Percentiles rank a stretch among this genome's conserved stretches.
Evolutionary conservation across 2,888 invertebrate species (phyloP).

Genomic region (Muschampia plurimacula): DNA sequence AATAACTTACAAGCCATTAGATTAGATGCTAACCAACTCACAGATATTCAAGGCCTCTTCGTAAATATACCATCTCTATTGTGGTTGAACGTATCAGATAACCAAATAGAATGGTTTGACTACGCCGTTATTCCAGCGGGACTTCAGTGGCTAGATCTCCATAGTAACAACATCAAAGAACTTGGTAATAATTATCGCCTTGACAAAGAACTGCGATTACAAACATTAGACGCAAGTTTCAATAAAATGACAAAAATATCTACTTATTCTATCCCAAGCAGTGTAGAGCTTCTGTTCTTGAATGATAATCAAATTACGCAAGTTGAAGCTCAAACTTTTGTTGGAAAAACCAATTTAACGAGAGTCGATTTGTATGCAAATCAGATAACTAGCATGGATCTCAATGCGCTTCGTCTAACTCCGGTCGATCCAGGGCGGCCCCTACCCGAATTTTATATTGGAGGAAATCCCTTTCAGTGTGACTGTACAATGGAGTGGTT

Average conservation of each 20-base stretch:
- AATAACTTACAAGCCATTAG: constrained; percentile 93
- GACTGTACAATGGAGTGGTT: constrained; percentile 98
- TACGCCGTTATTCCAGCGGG: constrained; percentile 93
- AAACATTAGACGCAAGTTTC: constrained; percentile 95
- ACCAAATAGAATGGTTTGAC: constrained; percentile 95
- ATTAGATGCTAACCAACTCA: constrained; percentile 93
- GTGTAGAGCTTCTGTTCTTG: constrained; percentile 93
- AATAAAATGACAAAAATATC: constrained; percentile 93
- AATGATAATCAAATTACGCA: constrained; percentile 95
- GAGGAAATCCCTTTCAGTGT: constrained; percentile 97
- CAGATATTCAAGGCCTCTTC: constrained; percentile 93
- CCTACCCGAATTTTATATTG: constrained; percentile 96
- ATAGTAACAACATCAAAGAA: constrained; percentile 93
- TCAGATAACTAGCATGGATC: constrained; percentile 95
- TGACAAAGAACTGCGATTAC: constrained; percentile 90
- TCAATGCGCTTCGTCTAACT: constrained; percentile 93
- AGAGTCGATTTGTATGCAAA: constrained; percentile 97
- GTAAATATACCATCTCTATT: constrained; percentile 92
- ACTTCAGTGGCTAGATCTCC: constrained; percentile 95
- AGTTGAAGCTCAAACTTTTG: constrained; percentile 95
- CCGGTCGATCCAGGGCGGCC: constrained; percentile 91
- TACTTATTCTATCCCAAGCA: constrained; percentile 92
- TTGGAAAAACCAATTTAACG: constrained; percentile 94
- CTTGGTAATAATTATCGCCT: constrained; percentile 91
- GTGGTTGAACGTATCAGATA: constrained; percentile 97